These are phyloP conservation scores for Apantesis nais DNA, from an alignment of 2,888 invertebrate species.

Conservation along the genomic window DNA sequence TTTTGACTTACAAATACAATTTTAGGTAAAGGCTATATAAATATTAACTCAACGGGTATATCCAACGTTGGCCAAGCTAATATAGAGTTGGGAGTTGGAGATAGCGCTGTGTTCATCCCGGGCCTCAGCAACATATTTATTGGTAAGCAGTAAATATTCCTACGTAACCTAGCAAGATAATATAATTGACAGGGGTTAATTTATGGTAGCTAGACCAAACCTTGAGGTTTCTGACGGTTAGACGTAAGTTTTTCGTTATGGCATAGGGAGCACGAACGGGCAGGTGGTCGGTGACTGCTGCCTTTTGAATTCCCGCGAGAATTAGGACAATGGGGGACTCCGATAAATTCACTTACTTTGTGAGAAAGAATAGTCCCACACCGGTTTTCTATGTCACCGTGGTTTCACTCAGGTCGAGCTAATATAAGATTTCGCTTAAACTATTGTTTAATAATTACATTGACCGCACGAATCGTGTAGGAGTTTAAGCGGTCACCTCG, in stretches of 20 bases:
- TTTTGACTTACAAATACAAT: conserved; percentile 22
- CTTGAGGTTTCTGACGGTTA: neutral
- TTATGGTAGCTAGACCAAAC: neutral
- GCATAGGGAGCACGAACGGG: neutral
- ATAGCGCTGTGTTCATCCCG: conserved; percentile 62
- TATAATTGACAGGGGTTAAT: neutral
- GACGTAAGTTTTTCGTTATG: neutral
- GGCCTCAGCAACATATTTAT: conserved; percentile 63
- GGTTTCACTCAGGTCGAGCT: too few relatives aligned
- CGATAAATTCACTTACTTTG: too few relatives aligned
- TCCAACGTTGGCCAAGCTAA: conserved; percentile 71
- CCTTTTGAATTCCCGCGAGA: neutral
- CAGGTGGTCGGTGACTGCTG: too few relatives aligned
- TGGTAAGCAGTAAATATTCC: conserved; percentile 55
- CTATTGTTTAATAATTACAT: too few relatives aligned
- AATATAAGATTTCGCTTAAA: too few relatives aligned
- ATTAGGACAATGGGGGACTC: too few relatives aligned
- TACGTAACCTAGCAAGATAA: neutral
- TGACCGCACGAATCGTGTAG: too few relatives aligned
- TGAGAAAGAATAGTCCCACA: too few relatives aligned
- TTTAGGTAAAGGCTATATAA: conserved; percentile 66
- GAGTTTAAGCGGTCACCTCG: too few relatives aligned
- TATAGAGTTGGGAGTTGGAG: conserved; percentile 59
- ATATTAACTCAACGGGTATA: conserved; percentile 68
- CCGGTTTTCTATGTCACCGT: too few relatives aligned